Evolutionary conservation across 2,113 vertebrate species (phyloP).

Genomic region (Antigone vipio): DNA sequence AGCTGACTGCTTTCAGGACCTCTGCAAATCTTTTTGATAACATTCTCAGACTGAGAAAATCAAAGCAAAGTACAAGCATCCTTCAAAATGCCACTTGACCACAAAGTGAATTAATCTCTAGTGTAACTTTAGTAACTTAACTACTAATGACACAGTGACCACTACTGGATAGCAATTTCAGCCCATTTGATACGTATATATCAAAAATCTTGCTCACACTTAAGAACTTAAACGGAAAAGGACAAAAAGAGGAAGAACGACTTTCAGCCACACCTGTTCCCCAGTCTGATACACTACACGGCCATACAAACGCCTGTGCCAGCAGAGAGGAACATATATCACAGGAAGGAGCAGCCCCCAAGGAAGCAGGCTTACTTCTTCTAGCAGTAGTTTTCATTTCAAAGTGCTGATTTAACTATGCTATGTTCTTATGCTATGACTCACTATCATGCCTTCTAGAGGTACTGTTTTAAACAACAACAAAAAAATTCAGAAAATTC

Average conservation of each 20-base stretch:
- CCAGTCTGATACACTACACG: fast-evolving
- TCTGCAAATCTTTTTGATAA: conserved; percentile 11
- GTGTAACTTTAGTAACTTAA: neutral
- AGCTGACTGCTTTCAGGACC: neutral
- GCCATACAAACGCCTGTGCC: neutral
- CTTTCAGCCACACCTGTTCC: neutral
- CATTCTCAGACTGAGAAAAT: neutral
- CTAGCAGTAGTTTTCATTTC: neutral
- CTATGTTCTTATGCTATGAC: neutral
- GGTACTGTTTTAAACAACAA: neutral
- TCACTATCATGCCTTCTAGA: neutral
- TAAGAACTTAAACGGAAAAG: neutral
- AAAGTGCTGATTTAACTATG: neutral
- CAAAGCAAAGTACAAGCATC: neutral
- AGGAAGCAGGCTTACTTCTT: neutral
- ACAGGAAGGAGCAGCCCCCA: neutral
- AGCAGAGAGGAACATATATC: neutral
- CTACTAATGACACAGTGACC: neutral
- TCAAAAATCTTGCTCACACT: neutral
- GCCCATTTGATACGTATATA: fast-evolving
- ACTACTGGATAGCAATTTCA: neutral
- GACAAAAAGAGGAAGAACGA: neutral
- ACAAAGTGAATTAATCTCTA: neutral
- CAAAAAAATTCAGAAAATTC: neutral
- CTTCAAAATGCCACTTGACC: neutral